Evolutionary conservation across 2,797 vertebrate species (phyloP).

Genomic region (Gymnopithys bicolor): DNA sequence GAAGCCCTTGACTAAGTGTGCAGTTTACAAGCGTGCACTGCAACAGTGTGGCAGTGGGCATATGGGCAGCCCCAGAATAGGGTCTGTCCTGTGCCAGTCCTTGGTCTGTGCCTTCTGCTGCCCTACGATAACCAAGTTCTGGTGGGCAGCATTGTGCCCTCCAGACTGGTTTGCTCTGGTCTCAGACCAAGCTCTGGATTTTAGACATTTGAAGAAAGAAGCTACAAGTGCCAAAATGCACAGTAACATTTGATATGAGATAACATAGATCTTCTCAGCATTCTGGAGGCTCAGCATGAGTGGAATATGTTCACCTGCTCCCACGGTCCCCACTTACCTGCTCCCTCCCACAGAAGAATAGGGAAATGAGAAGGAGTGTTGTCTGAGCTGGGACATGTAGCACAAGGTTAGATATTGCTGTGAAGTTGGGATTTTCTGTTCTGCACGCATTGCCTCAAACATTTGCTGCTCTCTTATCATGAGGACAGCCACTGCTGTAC

Average conservation of each 20-base stretch:
- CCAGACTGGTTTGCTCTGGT: background rate
- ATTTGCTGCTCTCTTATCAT: background rate
- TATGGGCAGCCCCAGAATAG: accelerated
- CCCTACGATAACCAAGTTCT: background rate
- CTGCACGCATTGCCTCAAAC: background rate
- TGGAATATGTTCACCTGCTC: background rate
- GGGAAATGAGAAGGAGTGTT: background rate
- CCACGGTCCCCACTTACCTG: background rate
- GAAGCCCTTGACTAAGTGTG: background rate
- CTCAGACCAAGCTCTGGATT: background rate
- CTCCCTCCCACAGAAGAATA: background rate
- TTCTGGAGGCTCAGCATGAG: background rate
- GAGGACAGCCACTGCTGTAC: background rate
- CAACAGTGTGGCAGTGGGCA: accelerated
- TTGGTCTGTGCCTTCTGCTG: accelerated
- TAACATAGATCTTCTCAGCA: background rate
- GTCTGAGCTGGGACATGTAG: background rate
- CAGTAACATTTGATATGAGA: background rate
- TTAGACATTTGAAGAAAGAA: background rate
- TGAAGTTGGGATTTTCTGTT: background rate
- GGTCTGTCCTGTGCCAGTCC: background rate
- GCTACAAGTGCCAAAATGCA: background rate
- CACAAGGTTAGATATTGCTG: background rate
- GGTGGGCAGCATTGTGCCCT: accelerated
- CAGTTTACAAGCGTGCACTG: background rate